Conservation (phyloP, 1,140 invertebrate species). For the Halotydeus destructor region DNA sequence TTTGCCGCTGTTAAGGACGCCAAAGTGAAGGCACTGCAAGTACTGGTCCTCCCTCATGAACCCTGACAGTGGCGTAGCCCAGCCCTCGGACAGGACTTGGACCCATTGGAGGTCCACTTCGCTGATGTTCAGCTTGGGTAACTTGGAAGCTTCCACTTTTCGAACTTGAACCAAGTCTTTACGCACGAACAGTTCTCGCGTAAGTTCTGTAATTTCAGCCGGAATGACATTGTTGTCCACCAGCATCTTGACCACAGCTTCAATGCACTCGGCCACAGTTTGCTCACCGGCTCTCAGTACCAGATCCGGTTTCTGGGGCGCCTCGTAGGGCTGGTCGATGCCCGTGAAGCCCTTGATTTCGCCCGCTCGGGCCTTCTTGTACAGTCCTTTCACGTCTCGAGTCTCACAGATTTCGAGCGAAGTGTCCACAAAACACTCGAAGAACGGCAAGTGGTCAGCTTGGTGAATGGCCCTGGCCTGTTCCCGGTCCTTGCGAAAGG, state of each 20-base stretch:
- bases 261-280: constrained; percentile 58
- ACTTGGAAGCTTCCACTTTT: constrained; percentile 39
- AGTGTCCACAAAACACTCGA: constrained; percentile 90
- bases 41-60: constrained; percentile 95
- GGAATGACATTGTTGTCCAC: too few relatives aligned
- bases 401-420: constrained; percentile 81
- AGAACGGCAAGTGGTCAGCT: constrained; percentile 67
- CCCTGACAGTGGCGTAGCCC: constrained; percentile 79
- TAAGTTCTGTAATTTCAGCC: constrained; percentile 32
- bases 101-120: constrained; percentile 85
- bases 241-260: constrained; percentile 51
- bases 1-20: constrained; percentile 32
- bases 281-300: constrained; percentile 58
- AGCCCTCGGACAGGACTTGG: constrained; percentile 84
- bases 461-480: constrained; percentile 70
- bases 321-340: constrained; percentile 86
- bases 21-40: constrained; percentile 82
- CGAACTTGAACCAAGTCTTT: constrained; percentile 37
- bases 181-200: constrained; percentile 54
- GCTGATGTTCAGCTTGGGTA: constrained; percentile 37
- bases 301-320: constrained; percentile 63
- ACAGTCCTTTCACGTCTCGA: constrained; percentile 87
- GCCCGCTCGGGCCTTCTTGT: constrained; percentile 89
- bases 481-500: constrained; percentile 75
- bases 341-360: constrained; percentile 91